Conservation (phyloP, 2,113 vertebrate species). For the Bagarius yarrelli region DNA sequence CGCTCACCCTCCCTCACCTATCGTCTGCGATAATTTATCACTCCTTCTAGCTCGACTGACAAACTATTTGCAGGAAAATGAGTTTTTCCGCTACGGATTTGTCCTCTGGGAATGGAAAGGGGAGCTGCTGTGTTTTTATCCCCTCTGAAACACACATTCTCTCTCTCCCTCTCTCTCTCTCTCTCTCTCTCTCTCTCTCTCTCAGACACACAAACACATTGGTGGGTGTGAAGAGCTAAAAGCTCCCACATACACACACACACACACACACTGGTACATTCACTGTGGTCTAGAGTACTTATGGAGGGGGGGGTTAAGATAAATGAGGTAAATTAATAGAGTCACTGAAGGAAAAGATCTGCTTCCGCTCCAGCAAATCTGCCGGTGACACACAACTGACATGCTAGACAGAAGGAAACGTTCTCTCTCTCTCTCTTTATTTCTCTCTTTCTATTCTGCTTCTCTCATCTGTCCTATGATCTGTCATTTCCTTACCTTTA, state of each 20-base stretch:
- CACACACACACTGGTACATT: conserved; percentile 33
- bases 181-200: conserved; percentile 25
- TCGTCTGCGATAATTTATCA: conserved; percentile 86
- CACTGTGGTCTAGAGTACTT: conserved; percentile 78
- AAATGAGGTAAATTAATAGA: conserved; percentile 94
- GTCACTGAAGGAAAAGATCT: conserved; percentile 85
- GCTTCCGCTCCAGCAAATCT: conserved; percentile 74
- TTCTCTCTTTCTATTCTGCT: conserved; percentile 41
- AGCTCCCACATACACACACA: conserved; percentile 35
- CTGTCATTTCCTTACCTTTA: conserved; percentile 19
- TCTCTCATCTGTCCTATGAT: conserved; percentile 18
- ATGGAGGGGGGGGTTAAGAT: conserved; percentile 78
- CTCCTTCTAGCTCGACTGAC: conserved; percentile 86
- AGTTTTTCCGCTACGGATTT: conserved; percentile 87
- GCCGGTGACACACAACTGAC: conserved; percentile 66
- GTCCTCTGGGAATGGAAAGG: conserved; percentile 86
- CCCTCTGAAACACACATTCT: conserved; percentile 60
- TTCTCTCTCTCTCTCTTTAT: conserved; percentile 38
- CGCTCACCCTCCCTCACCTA: conserved; percentile 72
- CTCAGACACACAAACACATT: conserved; percentile 23
- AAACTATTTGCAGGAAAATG: conserved; percentile 95
- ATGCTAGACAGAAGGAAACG: conserved; percentile 59
- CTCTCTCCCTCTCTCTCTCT: conserved; percentile 49
- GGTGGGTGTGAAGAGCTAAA: conserved; percentile 33
- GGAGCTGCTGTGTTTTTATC: conserved; percentile 80